Percentiles rank a stretch among this genome's conserved stretches.
Conservation (phyloP, 2,888 invertebrate species). For the Megalurothrips usitatus region DNA sequence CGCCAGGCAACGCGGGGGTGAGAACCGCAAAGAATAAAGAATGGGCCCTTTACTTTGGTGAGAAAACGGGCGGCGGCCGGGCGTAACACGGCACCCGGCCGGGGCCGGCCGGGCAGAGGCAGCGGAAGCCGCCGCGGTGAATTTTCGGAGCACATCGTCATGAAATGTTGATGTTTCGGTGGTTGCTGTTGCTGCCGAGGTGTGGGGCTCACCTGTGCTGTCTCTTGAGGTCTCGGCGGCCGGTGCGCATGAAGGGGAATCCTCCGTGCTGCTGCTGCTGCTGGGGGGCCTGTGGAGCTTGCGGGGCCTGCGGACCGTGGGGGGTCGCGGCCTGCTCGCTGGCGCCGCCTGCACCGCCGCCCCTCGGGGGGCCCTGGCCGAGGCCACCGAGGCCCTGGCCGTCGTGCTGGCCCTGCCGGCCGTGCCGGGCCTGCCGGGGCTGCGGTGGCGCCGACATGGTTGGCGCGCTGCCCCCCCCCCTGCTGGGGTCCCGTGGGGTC, state of each 20-base stretch:
- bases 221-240: slow-evolving; percentile 11
- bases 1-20: too few species aligned
- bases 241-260: not conserved
- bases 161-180: not conserved
- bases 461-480: not conserved
- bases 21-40: not conserved
- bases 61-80: not conserved
- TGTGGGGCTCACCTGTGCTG: not conserved
- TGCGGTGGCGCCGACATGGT: not conserved
- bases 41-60: not conserved
- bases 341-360: not conserved
- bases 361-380: not conserved
- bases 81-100: not conserved
- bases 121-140: too few species aligned
- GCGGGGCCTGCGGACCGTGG: not conserved
- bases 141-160: not conserved
- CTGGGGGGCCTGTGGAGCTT: not conserved
- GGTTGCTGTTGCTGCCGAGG: too few species aligned
- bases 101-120: too few species aligned
- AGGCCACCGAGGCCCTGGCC: not conserved
- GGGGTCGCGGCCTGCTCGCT: not conserved
- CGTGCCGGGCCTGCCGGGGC: not conserved
- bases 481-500: not conserved
- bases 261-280: not conserved
- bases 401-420: not conserved